Base-by-base conservation (phyloP, 2,113 vertebrate genomes). In the Aphyosemion australe region DNA sequence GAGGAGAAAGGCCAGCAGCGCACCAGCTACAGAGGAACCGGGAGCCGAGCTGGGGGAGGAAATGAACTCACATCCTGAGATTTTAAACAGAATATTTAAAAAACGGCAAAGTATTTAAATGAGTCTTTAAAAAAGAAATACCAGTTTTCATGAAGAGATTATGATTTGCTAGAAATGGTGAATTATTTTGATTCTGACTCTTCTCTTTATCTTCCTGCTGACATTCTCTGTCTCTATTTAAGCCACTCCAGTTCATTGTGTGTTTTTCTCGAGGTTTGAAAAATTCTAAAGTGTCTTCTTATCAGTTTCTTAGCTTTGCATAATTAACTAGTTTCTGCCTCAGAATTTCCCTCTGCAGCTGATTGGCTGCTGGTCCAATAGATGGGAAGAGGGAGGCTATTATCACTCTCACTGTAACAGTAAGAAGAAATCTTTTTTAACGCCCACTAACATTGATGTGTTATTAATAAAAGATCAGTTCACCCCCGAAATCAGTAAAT, bases 291-390 rank as follows among this genome's bases (percentile, higher is more conserved):
- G 42, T 9, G 1, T 62, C 52, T 71, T 47, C 65, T 84, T 87
- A 87, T 92, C 85, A 79, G 26, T 78, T 69, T 83, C 56, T 20
- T 77, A 79, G 90, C 87, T 92, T 92, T 87, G 75, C 85, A 88
- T 90, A 87, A 87, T 86, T 84, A 88, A 86, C 55, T 62, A 71
- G 64, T 73, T 62, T 62, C 32, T 52, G 49, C 75, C 74, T 80
- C 64, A 72, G 62, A 37, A 76, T 66, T 73, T 55, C 51, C 58
- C 49, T 43, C 57, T 37, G 46, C 73, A 69, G 69, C 71, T 68
- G 83, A 62, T 72, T 5, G 16, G 16, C 45, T 39, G 41, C 52
- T 54, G 52, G 71, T 66, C 61, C 68, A 69, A 37, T 61, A 12
- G 59, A 53, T 18, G 2, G 8, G 16, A 14, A 69, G 32, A 54